phyloP scores from a whole-genome alignment of 2,797 vertebrate species.

The Pangasius krempfi region DNA sequence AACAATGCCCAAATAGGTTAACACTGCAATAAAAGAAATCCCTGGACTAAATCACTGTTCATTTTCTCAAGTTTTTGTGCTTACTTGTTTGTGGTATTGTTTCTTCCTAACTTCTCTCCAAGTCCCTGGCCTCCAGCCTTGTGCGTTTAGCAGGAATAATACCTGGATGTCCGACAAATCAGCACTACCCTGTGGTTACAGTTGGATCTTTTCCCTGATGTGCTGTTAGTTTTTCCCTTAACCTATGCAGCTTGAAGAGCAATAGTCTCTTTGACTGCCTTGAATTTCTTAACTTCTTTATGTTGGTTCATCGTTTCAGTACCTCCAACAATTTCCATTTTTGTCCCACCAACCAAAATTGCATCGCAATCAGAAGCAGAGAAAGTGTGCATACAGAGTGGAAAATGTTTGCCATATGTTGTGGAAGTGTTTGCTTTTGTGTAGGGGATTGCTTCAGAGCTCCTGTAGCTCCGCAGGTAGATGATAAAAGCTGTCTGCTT shows the following conservation, averaged over 20 bases:
- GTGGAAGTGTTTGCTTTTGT: slow-evolving; percentile 68
- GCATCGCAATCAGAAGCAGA: slow-evolving; percentile 71
- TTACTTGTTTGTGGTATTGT: slow-evolving; percentile 28
- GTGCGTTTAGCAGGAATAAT: slow-evolving; percentile 41
- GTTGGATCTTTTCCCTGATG: slow-evolving; percentile 47
- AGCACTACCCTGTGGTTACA: slow-evolving; percentile 30
- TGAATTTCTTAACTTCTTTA: slow-evolving; percentile 23
- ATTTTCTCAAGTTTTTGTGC: slow-evolving; percentile 14
- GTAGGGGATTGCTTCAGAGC: slow-evolving; percentile 59
- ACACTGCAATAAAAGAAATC: slow-evolving; percentile 21
- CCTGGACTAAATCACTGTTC: slow-evolving; percentile 1
- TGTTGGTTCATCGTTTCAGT: slow-evolving; percentile 6
- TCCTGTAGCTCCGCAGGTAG: slow-evolving; percentile 10
- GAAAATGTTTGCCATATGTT: slow-evolving; percentile 79
- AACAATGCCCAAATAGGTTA: slow-evolving; percentile 32
- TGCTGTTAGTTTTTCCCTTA: slow-evolving; percentile 40
- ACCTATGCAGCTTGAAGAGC: slow-evolving; percentile 24
- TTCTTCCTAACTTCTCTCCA: slow-evolving; percentile 13
- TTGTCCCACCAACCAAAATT: slow-evolving; percentile 73
- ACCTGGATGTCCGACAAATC: slow-evolving; percentile 51
- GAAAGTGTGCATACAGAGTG: slow-evolving; percentile 61
- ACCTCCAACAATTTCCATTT: slow-evolving; percentile 34
- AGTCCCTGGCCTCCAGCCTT: slow-evolving; percentile 17
- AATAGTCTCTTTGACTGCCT: neutral
- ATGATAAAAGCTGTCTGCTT: slow-evolving; percentile 51